Base-by-base conservation (phyloP, 1,140 invertebrate genomes). In the Saxidomus purpurata region DNA sequence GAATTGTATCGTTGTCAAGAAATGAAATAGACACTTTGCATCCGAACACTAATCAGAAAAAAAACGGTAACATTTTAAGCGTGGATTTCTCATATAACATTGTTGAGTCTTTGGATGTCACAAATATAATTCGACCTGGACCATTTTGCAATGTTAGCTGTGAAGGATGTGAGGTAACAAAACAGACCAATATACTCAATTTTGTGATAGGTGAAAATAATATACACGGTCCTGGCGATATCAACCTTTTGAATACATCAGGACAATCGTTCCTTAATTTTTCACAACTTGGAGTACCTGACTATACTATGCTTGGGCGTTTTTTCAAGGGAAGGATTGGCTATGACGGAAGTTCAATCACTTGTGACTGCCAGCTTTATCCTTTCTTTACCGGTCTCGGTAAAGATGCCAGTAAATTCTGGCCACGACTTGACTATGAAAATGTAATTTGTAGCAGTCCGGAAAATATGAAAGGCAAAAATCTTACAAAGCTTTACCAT, bases 201-300 rank as follows among this genome's bases (percentile, higher is more conserved):
- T 84, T 69, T 36, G 28, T 28, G 6, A 49, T 84, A 2, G 1
- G 17, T 19, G 47, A 38, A 6, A 34, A 81, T 28, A 47, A 34
- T 34, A 47, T 69, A 6, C 59, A 84, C 34, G 81, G 81, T 1
- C 81, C 81, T 25, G 81, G 81, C 6, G 38, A 84, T 47, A 69
- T 71, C 43, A 47, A 47, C 49, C 9, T 67, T 17, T 3, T 31
- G 25, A 59, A 49, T 11, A 69, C 81, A 4, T 11, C 36, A 31
- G 4, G 4, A n/a, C 19, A 47, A 4, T 8, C 4, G 28, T 71
- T 84, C 38, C 6, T 84, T 17, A 84, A 84, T 31, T 84, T 84
- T 43, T 25, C 61, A 0, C 34, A 17, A 3, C 19, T 84, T 71
- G 81, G 81, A 9, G 15, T 84, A 11, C 1, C 22, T 38, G 36